phyloP scores from a whole-genome alignment of 2,888 invertebrate genomes.

The Cabera pusaria region DNA sequence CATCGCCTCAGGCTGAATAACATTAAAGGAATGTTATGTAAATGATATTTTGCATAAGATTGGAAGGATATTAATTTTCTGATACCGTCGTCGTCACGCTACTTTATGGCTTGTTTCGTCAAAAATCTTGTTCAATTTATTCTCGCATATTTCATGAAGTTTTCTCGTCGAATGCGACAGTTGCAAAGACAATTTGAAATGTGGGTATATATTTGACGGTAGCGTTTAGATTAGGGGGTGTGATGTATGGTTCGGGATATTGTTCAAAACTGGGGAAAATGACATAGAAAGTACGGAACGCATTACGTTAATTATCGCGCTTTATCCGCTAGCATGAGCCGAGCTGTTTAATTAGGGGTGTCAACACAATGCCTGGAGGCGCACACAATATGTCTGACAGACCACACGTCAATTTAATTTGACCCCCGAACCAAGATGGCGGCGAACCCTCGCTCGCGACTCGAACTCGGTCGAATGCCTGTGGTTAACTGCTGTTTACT shows the following conservation, averaged over 20 bases:
- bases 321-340: conserved; percentile 69
- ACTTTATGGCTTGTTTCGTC: conserved; percentile 25
- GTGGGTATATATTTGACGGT: conserved; percentile 27
- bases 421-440: conserved; percentile 79
- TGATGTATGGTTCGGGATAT: conserved; percentile 49
- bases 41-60: conserved; percentile 57
- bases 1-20: conserved; percentile 55
- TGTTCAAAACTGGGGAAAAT: conserved; percentile 45
- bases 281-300: conserved; percentile 55
- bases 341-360: conserved; percentile 78
- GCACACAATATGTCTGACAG: conserved; percentile 74
- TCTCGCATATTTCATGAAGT: conserved; percentile 13
- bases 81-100: conserved; percentile 24
- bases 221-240: conserved; percentile 39
- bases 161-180: conserved; percentile 15
- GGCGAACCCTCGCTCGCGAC: conserved; percentile 52
- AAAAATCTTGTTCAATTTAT: conserved; percentile 17
- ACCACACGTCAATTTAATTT: conserved; percentile 82
- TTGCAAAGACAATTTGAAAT: conserved; percentile 25
- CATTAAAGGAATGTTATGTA: conserved; percentile 56
- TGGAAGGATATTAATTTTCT: conserved; percentile 40
- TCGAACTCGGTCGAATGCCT: conserved; percentile 59
- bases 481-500: conserved; percentile 66
- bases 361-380: conserved; percentile 71
- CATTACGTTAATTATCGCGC: conserved; percentile 71